Evolutionary conservation across 2,113 vertebrate species (phyloP), one percentile per base, ranked within the genome.

Genomic region (Sinocyclocheilus rhinocerous): DNA sequence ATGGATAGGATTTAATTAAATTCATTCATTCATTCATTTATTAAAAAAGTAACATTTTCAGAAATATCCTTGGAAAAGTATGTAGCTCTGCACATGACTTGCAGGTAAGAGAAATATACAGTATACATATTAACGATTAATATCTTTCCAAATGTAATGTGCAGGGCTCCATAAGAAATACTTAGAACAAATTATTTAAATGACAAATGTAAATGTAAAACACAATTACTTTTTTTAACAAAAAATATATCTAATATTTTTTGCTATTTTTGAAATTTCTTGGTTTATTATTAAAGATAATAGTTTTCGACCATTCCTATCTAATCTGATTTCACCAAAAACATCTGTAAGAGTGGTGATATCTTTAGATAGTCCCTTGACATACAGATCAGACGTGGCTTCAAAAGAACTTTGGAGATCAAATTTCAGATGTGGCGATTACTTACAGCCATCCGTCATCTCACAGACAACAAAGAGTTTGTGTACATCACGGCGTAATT

Each of bases 401-500:
- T 83, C 81, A 70, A 83, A 65, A 73, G 26, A 73, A 83, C 6
- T n/a, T 29, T 70, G 48, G 20, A 70, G 26, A 73, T 83, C 69
- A 73, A 18, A 83, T 83, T 83, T 83, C 81, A 72, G 65, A 73
- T 73, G 65, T 39, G 81, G 48, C 20, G 65, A 73, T 83, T 83
- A 73, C 67, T 83, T 55, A 39, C 29, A 83, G 81, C 29, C 81
- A 57, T 83, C 81, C 67, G 81, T 83, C 81, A 73, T 73, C 69
- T 83, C 20, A n/a, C 48, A 73, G 81, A 83, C 69, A 55, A 83
- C 67, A 83, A 83, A 83, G 67, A 83, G 81, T 83, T 83, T 83
- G 81, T 83, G 67, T 73, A 73, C 81, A 83, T 83, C 48, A 36
- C 33, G 12, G 1, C 52, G 13, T 83, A 83, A 83, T 83, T 83